phyloP scores from a whole-genome alignment of 92 coral and sea anemone genomes.

The Paramuricea clavata region DNA sequence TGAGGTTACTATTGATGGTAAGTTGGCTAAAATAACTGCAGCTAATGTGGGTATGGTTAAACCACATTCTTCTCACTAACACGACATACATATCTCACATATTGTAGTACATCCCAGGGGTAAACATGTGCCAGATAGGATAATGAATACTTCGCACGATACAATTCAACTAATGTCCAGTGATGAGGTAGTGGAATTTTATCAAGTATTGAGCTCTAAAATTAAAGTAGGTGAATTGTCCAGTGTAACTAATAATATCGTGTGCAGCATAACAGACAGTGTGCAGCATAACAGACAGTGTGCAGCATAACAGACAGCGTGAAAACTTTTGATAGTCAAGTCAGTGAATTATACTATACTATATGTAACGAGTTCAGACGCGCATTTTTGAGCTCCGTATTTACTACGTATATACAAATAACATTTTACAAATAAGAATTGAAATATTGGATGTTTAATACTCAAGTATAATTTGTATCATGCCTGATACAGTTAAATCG shows the following conservation, averaged over 20 bases:
- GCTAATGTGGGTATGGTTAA: neutral
- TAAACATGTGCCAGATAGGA: constrained; percentile 47
- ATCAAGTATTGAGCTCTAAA: neutral
- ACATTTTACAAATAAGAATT: too few species aligned
- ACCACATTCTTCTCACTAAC: too few species aligned
- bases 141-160: constrained; percentile 34
- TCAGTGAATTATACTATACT: neutral
- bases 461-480: too few species aligned
- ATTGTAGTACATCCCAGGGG: constrained; percentile 45
- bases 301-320: neutral
- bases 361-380: too few species aligned
- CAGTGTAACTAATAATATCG: neutral
- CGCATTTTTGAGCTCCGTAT: too few species aligned
- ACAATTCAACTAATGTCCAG: constrained; percentile 22
- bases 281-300: neutral
- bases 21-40: constrained; percentile 2
- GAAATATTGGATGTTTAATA: too few species aligned
- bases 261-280: neutral
- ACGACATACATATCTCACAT: constrained; percentile 52
- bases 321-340: neutral
- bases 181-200: constrained; percentile 36
- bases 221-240: neutral
- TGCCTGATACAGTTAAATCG: constrained; percentile 31
- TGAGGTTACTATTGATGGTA: neutral
- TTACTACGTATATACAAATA: too few species aligned